Evolutionary conservation across 2,888 invertebrate species (phyloP), one percentile per base, ranked within the genome.

Genomic region (Sturmia bella): DNA sequence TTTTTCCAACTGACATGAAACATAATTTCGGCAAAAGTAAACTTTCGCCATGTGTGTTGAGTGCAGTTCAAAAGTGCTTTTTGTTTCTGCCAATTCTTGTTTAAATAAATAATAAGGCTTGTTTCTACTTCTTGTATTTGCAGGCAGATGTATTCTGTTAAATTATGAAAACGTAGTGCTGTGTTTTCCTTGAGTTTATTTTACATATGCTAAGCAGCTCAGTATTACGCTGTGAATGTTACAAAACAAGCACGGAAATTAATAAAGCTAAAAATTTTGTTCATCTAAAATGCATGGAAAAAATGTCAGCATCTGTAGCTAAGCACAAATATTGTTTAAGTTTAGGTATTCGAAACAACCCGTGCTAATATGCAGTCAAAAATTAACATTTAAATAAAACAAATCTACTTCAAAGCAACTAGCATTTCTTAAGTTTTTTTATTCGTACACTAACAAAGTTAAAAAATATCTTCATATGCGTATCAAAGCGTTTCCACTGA

Each of bases 181-280:
- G n/a, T 24, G 17, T 50, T 45, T 68, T 21, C 50, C 45, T 61
- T 24, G 24, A 19, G 37, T 48, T 50, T 32, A 70, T 70, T 56
- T 77, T 69, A 39, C 19, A 64, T 32, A 32, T 70, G 57, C 70
- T 56, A 59, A n/a, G n/a, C 59, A 72, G 72, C 72, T 1, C 19
- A 15, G 41, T 19, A 57, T 70, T 64, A 54, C 37, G 7, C 13
- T 17, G n/a, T n/a, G 32, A 15, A 0, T 52, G 21, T 7, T 69
- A 9, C 4, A 61, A 54, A 24, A 37, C 61, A 52, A 56, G 68
- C 19, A n/a, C 24, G 61, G 37, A 45, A 27, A 61, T 41, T 41
- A 61, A 54, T 39, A 66, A 75, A 59, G 50, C 45, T 56, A 32
- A 77, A 57, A 32, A 32, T 32, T 32, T 32, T 32, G 6, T 7